These are phyloP conservation scores for Atta texana DNA, from an alignment of 1,140 invertebrate species.

Conservation along the genomic window DNA sequence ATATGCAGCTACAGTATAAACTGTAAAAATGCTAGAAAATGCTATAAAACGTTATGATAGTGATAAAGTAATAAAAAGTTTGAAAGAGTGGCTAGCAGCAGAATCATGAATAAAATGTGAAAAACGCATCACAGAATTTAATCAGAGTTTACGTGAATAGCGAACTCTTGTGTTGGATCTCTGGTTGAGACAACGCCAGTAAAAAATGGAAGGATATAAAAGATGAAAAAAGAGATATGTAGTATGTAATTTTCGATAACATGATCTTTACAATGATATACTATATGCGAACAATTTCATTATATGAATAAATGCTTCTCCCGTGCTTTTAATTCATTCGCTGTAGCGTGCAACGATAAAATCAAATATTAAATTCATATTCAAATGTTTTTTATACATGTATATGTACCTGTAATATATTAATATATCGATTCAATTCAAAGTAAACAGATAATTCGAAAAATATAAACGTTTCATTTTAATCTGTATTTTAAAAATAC, in stretches of 20 bases:
- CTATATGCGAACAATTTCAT: constrained; percentile 28
- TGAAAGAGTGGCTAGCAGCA: not conserved
- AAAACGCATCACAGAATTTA: constrained; percentile 30
- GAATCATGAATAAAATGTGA: constrained; percentile 19
- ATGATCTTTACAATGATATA: constrained; percentile 10
- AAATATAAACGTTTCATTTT: not conserved
- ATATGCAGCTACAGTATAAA: not conserved
- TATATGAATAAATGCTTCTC: not conserved
- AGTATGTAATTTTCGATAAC: constrained; percentile 55
- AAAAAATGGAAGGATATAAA: constrained; percentile 1
- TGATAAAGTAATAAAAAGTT: constrained; percentile 1
- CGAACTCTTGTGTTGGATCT: constrained; percentile 22
- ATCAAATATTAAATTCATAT: not conserved
- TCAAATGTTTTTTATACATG: not conserved
- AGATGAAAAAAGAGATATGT: constrained; percentile 31
- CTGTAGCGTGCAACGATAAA: not conserved
- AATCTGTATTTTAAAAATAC: not conserved
- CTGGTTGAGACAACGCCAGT: not conserved
- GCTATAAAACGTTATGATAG: not conserved
- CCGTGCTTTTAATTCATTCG: constrained; percentile 3
- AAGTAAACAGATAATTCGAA: not conserved
- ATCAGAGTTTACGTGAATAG: constrained; percentile 16
- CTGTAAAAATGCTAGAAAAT: not conserved
- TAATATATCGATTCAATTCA: constrained; percentile 11
- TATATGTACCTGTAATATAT: not conserved